Percentiles rank a stretch among this genome's conserved stretches.
Conservation (phyloP, 53 echinoderm and acorn worm genomes). For the Stichopus horrens region DNA sequence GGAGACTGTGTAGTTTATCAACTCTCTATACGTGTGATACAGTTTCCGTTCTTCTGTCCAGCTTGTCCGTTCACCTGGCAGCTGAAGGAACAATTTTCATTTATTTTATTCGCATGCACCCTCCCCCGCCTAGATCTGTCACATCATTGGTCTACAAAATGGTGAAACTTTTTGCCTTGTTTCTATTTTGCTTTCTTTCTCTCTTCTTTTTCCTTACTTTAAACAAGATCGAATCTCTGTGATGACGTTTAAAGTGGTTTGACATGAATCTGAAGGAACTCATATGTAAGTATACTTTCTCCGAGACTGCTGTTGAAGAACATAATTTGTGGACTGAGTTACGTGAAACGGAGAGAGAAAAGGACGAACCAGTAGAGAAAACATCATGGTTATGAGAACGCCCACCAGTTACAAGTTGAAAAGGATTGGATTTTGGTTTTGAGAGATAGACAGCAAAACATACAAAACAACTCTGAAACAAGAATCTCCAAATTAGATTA, state of each 20-base stretch:
- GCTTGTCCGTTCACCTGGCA: slow-evolving; percentile 23
- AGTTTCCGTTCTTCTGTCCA: too few relatives aligned
- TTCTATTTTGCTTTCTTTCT: too few relatives aligned
- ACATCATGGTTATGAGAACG: too few relatives aligned
- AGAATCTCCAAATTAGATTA: not conserved
- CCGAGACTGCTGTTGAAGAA: too few relatives aligned
- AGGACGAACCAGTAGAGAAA: too few relatives aligned
- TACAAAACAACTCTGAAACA: not conserved
- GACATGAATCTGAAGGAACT: not conserved
- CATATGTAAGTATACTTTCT: too few relatives aligned
- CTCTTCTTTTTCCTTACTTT: not conserved
- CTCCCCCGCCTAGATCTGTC: slow-evolving; percentile 19
- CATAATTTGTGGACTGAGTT: too few relatives aligned
- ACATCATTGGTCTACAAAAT: not conserved
- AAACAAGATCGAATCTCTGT: slow-evolving; percentile 17
- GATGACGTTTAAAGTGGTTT: not conserved
- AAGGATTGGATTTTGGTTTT: not conserved
- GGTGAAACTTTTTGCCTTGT: too few relatives aligned
- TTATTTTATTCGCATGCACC: slow-evolving; percentile 24
- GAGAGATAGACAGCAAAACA: not conserved
- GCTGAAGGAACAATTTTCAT: not conserved
- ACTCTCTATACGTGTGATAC: too few relatives aligned
- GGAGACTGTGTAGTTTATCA: too few relatives aligned
- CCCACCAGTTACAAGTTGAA: too few relatives aligned
- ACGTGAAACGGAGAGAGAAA: too few relatives aligned